These are phyloP conservation scores for Catharus minimus DNA, from an alignment of 2,113 vertebrate genomes.

Conservation along the genomic window DNA sequence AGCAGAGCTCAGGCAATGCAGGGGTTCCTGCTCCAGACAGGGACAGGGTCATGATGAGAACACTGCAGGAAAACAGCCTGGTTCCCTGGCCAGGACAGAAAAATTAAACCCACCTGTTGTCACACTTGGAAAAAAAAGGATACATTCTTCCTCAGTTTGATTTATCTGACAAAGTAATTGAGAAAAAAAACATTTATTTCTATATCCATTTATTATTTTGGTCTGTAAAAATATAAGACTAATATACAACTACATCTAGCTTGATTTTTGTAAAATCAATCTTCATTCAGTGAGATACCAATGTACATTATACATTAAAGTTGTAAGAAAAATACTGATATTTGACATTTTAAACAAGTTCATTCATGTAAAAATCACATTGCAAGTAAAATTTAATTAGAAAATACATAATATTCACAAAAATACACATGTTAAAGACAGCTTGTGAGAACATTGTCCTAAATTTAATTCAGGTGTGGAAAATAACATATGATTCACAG, in stretches of 20 bases:
- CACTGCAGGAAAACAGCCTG: neutral
- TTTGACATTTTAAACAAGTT: slow-evolving; percentile 82
- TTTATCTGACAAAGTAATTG: neutral
- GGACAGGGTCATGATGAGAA: neutral
- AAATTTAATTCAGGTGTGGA: slow-evolving; percentile 71
- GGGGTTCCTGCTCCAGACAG: neutral
- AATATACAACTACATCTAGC: slow-evolving; percentile 79
- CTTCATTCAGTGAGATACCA: slow-evolving; percentile 80
- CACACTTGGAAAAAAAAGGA: neutral
- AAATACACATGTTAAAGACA: slow-evolving; percentile 75
- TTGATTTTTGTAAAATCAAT: slow-evolving; percentile 81
- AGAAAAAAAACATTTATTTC: slow-evolving; percentile 55
- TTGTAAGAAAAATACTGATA: slow-evolving; percentile 88
- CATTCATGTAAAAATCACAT: slow-evolving; percentile 84
- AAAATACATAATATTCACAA: slow-evolving; percentile 81
- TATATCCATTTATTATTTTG: slow-evolving; percentile 73
- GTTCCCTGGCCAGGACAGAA: too few species aligned
- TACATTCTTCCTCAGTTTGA: neutral
- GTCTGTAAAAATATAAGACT: slow-evolving; percentile 82
- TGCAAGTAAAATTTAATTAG: slow-evolving; percentile 82
- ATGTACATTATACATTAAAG: slow-evolving; percentile 82
- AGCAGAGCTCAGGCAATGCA: neutral
- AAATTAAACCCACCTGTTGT: rapidly evolving
- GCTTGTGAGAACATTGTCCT: slow-evolving; percentile 69
- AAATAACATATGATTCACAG: slow-evolving; percentile 75